Base-by-base conservation (phyloP, 2,888 invertebrate genomes). In the Hemicrepidius hirtus region DNA sequence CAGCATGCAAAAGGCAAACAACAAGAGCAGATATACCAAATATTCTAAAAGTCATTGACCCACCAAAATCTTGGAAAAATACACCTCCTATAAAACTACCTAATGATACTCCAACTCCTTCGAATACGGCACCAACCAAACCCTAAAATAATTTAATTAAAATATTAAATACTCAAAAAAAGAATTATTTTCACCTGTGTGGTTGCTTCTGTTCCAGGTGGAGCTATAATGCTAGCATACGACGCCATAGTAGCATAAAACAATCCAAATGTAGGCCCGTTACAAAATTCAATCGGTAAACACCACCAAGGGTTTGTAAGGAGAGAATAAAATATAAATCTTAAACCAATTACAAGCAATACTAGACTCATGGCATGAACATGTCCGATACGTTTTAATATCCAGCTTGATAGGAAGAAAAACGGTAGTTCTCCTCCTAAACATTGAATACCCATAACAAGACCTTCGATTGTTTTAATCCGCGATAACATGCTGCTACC, bases 241-340 rank as follows among this genome's bases (percentile, higher is more conserved):
- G 95, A 95, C 16, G 95, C 92, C 94, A 96, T 95, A 9, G 95
- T 93, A 0, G 96, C 92, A 85, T 95, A 97, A 81, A 95, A 95
- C 83, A 97, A 90, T 18, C 97, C 97, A 84, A 95, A 95, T 0
- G 97, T 96, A 20, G 97, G 87, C 0, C 97, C 97, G 85, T 97
- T 96, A 7, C 95, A 86, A 73, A 96, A 85, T 85, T 98, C 98
- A 63, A 97, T 91, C 0, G 95, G 93, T 71, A 98, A 87, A 55
- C 94, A 92, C 88, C 91, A 92, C 96, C 97, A 97, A 0, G 95
- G 92, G 85, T 96, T 92, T 0, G 88, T 87, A 64, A 97, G 86
- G 64, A 93, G 86, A 1, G 96, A 97, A 84, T 97, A 97, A 13
- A 94, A 87, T 74, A 95, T 87, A 81, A 96, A 95, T 60, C 97